These are phyloP conservation scores for Tupaia chinensis DNA, from an alignment of 2,113 vertebrate genomes.

Conservation along the genomic window DNA sequence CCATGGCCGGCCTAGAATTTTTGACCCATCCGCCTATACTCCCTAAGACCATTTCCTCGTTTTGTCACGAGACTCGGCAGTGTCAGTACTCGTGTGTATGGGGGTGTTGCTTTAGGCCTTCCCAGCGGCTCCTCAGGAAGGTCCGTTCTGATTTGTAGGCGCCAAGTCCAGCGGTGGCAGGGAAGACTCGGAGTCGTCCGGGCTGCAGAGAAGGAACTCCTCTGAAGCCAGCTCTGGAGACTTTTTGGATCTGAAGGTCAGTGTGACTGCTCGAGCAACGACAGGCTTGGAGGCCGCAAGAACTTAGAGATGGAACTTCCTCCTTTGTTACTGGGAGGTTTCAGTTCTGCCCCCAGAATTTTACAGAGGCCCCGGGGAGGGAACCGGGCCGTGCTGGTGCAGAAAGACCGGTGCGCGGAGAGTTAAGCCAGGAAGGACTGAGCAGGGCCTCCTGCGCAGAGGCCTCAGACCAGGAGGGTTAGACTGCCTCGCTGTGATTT, in stretches of 20 bases:
- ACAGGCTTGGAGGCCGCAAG: neutral
- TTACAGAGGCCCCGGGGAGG: neutral
- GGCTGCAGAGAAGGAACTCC: constrained; percentile 85
- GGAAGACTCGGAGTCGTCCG: constrained; percentile 84
- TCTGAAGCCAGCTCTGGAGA: constrained; percentile 85
- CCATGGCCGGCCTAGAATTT: neutral
- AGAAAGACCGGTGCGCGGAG: neutral
- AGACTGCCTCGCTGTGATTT: neutral
- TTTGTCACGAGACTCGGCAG: neutral
- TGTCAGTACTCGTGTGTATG: too few species aligned
- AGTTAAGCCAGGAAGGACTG: neutral
- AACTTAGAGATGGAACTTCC: neutral
- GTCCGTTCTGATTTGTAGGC: constrained; percentile 76
- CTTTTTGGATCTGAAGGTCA: constrained; percentile 87
- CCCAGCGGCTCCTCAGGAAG: neutral
- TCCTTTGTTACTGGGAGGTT: neutral
- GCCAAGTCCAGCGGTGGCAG: constrained; percentile 83
- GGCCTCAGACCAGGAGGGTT: neutral
- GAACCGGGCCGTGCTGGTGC: neutral
- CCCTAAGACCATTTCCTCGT: neutral
- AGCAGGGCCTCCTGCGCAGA: neutral
- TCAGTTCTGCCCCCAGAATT: neutral
- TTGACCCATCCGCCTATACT: neutral
- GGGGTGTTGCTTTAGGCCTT: neutral
- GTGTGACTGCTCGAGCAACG: constrained; percentile 36